Conservation (phyloP, 2,797 vertebrate species). For the Anguilla pacifica region DNA sequence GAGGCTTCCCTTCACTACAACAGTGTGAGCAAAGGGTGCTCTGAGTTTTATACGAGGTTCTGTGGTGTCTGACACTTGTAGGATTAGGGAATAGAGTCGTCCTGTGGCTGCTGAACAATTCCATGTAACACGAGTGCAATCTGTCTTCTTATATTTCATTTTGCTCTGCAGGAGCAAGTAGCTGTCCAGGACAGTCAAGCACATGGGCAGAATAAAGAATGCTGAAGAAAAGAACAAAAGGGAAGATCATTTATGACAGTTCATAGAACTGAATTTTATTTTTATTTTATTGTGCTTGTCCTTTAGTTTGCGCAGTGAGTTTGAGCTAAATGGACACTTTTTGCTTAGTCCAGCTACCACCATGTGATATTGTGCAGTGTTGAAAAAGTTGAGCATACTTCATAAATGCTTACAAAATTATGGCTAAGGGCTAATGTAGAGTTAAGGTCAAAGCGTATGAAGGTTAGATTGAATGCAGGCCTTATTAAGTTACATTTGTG, state of each 20-base stretch:
- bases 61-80: slow-evolving; percentile 37
- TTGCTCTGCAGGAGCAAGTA: background rate
- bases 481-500: background rate
- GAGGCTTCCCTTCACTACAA: slow-evolving; percentile 30
- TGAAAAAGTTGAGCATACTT: background rate
- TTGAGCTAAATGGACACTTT: background rate
- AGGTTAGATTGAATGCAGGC: slow-evolving; percentile 19
- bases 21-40: slow-evolving; percentile 3
- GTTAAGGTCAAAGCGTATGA: background rate
- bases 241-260: background rate
- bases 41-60: slow-evolving; percentile 23
- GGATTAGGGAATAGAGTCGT: slow-evolving; percentile 37
- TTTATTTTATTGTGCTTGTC: background rate
- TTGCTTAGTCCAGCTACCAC: background rate
- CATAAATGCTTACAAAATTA: background rate
- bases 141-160: slow-evolving; percentile 24
- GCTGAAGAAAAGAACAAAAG: background rate
- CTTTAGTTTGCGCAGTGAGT: background rate
- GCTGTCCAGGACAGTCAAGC: background rate
- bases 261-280: background rate
- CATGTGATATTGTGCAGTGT: background rate
- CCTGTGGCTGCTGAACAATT: slow-evolving; percentile 29
- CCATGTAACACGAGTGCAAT: slow-evolving; percentile 17
- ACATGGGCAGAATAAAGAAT: background rate
- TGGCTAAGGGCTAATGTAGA: background rate